These are phyloP conservation scores for Sesia bembeciformis DNA, from an alignment of 2,888 invertebrate species.

Conservation along the genomic window DNA sequence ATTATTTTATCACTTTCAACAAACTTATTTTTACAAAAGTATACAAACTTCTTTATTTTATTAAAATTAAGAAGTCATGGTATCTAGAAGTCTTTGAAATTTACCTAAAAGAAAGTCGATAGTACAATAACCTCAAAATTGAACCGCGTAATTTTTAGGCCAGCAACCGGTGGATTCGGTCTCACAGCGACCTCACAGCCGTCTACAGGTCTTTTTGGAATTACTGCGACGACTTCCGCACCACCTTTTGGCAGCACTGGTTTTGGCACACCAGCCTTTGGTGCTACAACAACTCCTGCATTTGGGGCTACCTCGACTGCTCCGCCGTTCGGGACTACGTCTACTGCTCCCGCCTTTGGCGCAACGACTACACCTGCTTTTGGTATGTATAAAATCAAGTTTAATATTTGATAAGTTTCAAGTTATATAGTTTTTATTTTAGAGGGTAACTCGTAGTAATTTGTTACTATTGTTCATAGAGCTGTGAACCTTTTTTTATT, in stretches of 20 bases:
- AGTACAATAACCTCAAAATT: too few relatives aligned
- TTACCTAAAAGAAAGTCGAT: not conserved
- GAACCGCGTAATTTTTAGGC: conserved; percentile 23
- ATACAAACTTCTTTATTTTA: too few relatives aligned
- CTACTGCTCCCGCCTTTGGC: conserved; percentile 26
- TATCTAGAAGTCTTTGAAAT: not conserved
- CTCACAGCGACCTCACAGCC: conserved; percentile 39
- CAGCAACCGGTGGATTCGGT: conserved; percentile 50
- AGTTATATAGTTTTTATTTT: not conserved
- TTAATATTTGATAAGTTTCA: too few relatives aligned
- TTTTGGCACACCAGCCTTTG: conserved; percentile 21
- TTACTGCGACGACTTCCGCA: conserved; percentile 30
- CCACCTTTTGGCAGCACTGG: conserved; percentile 21
- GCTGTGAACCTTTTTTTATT: too few relatives aligned
- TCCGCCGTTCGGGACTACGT: conserved; percentile 24
- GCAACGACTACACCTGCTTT: conserved; percentile 20
- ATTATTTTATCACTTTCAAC: too few relatives aligned
- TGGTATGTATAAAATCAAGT: conserved; percentile 10
- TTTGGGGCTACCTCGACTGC: conserved; percentile 16
- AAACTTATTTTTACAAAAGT: too few relatives aligned
- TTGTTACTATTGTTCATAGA: too few relatives aligned
- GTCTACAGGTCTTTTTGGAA: conserved; percentile 45
- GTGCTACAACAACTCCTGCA: conserved; percentile 6
- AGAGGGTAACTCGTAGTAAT: not conserved
- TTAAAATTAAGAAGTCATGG: too few relatives aligned